Evolutionary conservation across 2,113 vertebrate species (phyloP).

Genomic region (Elephantulus edwardii): DNA sequence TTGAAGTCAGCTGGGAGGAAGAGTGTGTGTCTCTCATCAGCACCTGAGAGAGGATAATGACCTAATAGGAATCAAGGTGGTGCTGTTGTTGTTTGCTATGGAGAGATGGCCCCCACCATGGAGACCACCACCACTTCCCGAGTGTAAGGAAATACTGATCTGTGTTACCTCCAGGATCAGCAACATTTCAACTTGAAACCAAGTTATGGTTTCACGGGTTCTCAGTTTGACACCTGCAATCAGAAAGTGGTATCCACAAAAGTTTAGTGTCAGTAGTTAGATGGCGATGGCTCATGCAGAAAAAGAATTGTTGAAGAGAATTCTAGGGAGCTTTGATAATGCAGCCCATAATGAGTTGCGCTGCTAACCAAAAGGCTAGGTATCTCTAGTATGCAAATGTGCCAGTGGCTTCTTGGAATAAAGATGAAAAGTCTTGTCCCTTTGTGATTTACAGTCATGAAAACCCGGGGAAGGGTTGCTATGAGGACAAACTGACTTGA

Average conservation of each 20-base stretch:
- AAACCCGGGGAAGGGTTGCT: no score
- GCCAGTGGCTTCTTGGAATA: no score
- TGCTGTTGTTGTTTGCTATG: neutral
- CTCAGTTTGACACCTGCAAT: neutral
- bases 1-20: neutral
- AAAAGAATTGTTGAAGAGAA: neutral
- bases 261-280: neutral
- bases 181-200: neutral
- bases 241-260: neutral
- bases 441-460: no score
- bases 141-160: neutral
- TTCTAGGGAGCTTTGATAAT: no score
- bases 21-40: fast-evolving
- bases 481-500: no score
- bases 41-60: neutral
- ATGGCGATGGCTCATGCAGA: neutral
- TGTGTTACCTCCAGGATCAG: no score
- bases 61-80: neutral
- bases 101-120: no score
- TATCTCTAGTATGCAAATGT: no score
- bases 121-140: neutral
- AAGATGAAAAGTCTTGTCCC: no score
- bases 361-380: no score
- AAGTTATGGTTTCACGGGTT: neutral
- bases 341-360: no score